phyloP scores from a whole-genome alignment of 2,888 invertebrate species.

The Unio pictorum region DNA sequence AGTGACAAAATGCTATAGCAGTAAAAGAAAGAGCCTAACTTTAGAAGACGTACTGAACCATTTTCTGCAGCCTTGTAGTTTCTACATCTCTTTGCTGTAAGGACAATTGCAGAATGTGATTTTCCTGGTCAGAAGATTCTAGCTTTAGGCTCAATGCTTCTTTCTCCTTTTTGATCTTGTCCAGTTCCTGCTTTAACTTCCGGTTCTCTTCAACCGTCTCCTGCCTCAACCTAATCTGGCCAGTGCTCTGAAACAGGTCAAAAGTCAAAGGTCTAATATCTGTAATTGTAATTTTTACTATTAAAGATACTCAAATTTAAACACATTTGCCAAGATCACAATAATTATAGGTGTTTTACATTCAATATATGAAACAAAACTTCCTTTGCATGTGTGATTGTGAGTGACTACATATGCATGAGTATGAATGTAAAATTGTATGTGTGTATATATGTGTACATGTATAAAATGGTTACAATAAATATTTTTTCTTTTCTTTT shows the following conservation, averaged over 20 bases:
- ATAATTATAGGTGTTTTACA: too few species aligned
- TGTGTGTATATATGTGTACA: too few species aligned
- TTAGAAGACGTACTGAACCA: constrained; percentile 43
- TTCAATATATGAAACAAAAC: too few species aligned
- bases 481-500: too few species aligned
- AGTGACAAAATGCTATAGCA: neutral
- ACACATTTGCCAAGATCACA: neutral
- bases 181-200: constrained; percentile 42
- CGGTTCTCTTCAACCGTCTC: constrained; percentile 42
- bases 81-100: constrained; percentile 53
- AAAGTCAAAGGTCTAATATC: neutral
- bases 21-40: neutral
- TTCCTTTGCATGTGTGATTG: too few species aligned
- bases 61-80: constrained; percentile 45
- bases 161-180: constrained; percentile 39
- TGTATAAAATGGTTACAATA: too few species aligned
- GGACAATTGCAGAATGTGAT: constrained; percentile 49
- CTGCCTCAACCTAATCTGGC: constrained; percentile 42
- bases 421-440: too few species aligned
- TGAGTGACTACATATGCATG: too few species aligned
- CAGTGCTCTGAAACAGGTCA: constrained; percentile 39
- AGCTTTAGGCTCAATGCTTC: constrained; percentile 38
- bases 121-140: constrained; percentile 48
- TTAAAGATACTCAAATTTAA: neutral
- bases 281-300: neutral